phyloP scores from a whole-genome alignment of 1,140 invertebrate genomes.

The Drosophila teissieri region DNA sequence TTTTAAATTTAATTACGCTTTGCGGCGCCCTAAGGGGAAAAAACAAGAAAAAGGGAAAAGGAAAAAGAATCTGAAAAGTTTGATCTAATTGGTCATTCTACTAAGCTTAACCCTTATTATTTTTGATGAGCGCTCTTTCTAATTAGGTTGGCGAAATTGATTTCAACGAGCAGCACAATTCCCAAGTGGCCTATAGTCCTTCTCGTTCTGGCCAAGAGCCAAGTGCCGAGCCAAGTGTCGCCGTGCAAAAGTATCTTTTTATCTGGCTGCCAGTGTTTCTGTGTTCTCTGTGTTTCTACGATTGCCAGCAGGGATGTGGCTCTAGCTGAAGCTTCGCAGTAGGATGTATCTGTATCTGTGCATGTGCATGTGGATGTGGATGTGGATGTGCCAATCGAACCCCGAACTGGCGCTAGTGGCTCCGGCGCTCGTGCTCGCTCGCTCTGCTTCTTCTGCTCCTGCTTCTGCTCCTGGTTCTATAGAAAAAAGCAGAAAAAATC shows the following conservation, averaged over 20 bases:
- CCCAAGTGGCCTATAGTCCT: conserved; percentile 14
- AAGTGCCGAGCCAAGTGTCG: conserved; percentile 42
- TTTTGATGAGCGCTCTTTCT: conserved; percentile 54
- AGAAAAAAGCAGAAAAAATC: conserved; percentile 18
- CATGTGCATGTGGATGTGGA: neutral
- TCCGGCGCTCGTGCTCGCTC: conserved; percentile 52
- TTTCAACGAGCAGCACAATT: conserved; percentile 18
- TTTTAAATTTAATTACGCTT: conserved; percentile 71
- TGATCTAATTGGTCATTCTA: conserved; percentile 77
- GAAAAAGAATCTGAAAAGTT: conserved; percentile 56
- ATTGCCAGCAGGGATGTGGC: conserved; percentile 61
- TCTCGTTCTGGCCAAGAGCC: conserved; percentile 7
- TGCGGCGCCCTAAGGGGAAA: neutral
- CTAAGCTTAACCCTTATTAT: conserved; percentile 75
- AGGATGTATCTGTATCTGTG: conserved; percentile 7
- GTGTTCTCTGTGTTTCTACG: conserved; percentile 60
- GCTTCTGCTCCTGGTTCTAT: neutral
- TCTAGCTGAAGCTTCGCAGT: conserved; percentile 10
- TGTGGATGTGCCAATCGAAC: conserved; percentile 56
- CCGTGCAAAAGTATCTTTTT: conserved; percentile 79
- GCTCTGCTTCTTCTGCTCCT: conserved; percentile 25
- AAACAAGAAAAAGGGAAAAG: neutral
- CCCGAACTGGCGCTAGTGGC: conserved; percentile 36
- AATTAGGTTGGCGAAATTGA: conserved; percentile 71
- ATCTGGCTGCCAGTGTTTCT: conserved; percentile 61